Evolutionary conservation across 1,140 invertebrate species (phyloP).

Genomic region (Drosophila melanogaster): Release_6_plus_ISO1_MT NT_033779.5:10419501-10420000

Average conservation of each 20-base stretch:
- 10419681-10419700: slow-evolving; percentile 97
- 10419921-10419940: slow-evolving; percentile 91
- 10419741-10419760: slow-evolving; percentile 99
- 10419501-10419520: slow-evolving; percentile 97
- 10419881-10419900: slow-evolving; percentile 94
- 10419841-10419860: slow-evolving; percentile 98
- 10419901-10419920: slow-evolving; percentile 93
- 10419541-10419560: slow-evolving; percentile 99
- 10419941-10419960: neutral
- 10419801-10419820: slow-evolving; percentile 99
- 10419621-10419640: slow-evolving; percentile 99
- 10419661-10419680: slow-evolving; percentile 99
- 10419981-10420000: slow-evolving; percentile 89
- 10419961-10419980: neutral
- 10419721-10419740: slow-evolving; percentile 99
- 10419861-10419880: slow-evolving; percentile 98
- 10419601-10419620: slow-evolving; percentile 93
- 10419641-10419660: slow-evolving; percentile 98
- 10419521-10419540: slow-evolving; percentile 99
- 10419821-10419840: slow-evolving; percentile 99
- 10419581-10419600: slow-evolving; percentile 92
- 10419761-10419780: slow-evolving; percentile 99
- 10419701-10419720: slow-evolving; percentile 98
- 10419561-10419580: slow-evolving; percentile 97
- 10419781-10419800: slow-evolving; percentile 98